Base-by-base conservation (phyloP, 2,888 invertebrate genomes). In the Watsonalla binaria region DNA sequence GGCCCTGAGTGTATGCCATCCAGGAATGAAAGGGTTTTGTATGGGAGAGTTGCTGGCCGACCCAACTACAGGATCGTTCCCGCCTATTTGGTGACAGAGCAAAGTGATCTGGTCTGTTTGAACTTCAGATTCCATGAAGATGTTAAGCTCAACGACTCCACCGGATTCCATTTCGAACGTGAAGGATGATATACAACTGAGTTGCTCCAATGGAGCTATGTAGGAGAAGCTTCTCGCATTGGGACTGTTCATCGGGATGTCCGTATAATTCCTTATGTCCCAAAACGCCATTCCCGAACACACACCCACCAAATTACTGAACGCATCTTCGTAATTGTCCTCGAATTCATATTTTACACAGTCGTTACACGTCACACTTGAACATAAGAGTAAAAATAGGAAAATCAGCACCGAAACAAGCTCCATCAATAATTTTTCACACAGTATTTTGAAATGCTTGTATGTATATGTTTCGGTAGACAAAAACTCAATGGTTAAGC, bases 341-440 rank as follows among this genome's bases (percentile, higher is more conserved):
- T 76, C 78, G 53, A 83, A 82, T 45, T 71, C 68, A 56, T 76
- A 78, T 51, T 65, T 68, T 9, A 76, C 66, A 61, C 84, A 83
- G 47, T 60, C 59, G 24, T 80, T 72, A 61, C 76, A 58, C 24
- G 57, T 53, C 51, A 66, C 74, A 59, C 61, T 51, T 46, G 63
- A 54, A 54, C 66, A 56, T 48, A 70, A 53, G 47, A 66, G 52
- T 11, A 68, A 54, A 13, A 65, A 46, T 35, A 60, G 7, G 34
- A 13, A 14, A 13, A 39, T 37, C 37, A 49, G 9, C 37, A 15
- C 37, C 39, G 11, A 5, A 11, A 15, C 49, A 37, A 37, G 49
- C 49, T 49, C 49, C 49, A 49, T 49, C 39, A 39, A 49, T 37
- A 33, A 11, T 13, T 9, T 34, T 46, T 33, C 52, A 51, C 55